phyloP scores from a whole-genome alignment of 2,888 invertebrate genomes.

The Apomyelois bistriatella region DNA sequence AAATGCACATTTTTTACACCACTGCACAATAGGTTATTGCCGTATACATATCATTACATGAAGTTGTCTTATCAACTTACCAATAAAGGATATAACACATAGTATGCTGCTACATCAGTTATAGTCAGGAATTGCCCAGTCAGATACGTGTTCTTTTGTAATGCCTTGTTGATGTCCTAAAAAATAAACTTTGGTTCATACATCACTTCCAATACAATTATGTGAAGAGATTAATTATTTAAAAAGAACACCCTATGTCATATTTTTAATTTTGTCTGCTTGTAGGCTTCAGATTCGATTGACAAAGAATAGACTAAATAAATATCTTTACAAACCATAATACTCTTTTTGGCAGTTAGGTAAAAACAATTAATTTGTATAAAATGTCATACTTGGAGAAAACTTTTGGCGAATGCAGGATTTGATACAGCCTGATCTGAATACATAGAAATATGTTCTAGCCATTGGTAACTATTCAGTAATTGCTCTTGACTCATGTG shows the following conservation, averaged over 20 bases:
- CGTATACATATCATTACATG: background rate
- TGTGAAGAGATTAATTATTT: too few species aligned
- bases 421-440: slow-evolving; percentile 68
- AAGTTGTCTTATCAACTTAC: slow-evolving; percentile 61
- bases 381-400: slow-evolving; percentile 64
- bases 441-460: slow-evolving; percentile 82
- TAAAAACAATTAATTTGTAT: too few species aligned
- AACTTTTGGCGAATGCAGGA: slow-evolving; percentile 61
- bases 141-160: slow-evolving; percentile 58
- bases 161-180: slow-evolving; percentile 63
- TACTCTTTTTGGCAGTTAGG: too few species aligned
- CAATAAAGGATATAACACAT: slow-evolving; percentile 83
- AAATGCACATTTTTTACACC: too few species aligned
- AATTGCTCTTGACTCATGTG: slow-evolving; percentile 59
- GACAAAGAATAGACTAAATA: too few species aligned
- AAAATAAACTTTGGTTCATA: slow-evolving; percentile 21
- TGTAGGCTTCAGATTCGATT: too few species aligned
- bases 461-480: slow-evolving; percentile 81
- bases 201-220: too few species aligned
- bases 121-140: slow-evolving; percentile 75
- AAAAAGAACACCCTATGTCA: too few species aligned
- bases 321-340: too few species aligned
- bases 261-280: too few species aligned
- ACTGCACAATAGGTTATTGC: background rate
- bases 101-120: slow-evolving; percentile 85